These are phyloP conservation scores for Lasiurus borealis DNA, from an alignment of 2,113 vertebrate genomes.

Conservation along the genomic window DNA sequence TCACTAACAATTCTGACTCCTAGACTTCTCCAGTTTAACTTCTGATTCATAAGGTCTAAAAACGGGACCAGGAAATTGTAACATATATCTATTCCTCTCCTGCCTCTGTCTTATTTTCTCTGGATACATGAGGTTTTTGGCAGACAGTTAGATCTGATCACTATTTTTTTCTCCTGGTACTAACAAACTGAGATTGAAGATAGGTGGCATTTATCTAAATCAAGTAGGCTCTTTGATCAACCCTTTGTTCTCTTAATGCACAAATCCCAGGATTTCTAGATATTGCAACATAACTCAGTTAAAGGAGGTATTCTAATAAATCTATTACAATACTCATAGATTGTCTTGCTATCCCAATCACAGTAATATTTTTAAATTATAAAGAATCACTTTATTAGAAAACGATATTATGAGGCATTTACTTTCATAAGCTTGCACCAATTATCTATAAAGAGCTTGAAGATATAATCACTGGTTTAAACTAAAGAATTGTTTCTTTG, in stretches of 20 bases:
- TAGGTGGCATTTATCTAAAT: not conserved
- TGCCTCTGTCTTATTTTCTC: not conserved
- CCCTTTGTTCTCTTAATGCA: not conserved
- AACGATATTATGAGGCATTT: not conserved
- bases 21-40: not conserved
- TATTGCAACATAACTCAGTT: not conserved
- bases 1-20: not conserved
- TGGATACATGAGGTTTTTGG: not conserved
- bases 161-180: not conserved
- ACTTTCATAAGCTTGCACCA: not conserved
- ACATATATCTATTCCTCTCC: not conserved
- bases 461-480: not conserved
- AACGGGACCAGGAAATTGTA: not conserved
- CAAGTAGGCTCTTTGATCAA: not conserved
- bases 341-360: not conserved
- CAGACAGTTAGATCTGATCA: not conserved
- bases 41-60: not conserved
- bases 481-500: not conserved
- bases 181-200: not conserved
- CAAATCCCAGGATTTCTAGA: not conserved
- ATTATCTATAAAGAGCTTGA: not conserved
- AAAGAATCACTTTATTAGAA: not conserved
- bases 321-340: not conserved
- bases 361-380: not conserved
- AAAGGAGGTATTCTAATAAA: not conserved